Evolutionary conservation across 1,140 invertebrate genomes (phyloP).

Genomic region (Thaumetopoea pityocampa): DNA sequence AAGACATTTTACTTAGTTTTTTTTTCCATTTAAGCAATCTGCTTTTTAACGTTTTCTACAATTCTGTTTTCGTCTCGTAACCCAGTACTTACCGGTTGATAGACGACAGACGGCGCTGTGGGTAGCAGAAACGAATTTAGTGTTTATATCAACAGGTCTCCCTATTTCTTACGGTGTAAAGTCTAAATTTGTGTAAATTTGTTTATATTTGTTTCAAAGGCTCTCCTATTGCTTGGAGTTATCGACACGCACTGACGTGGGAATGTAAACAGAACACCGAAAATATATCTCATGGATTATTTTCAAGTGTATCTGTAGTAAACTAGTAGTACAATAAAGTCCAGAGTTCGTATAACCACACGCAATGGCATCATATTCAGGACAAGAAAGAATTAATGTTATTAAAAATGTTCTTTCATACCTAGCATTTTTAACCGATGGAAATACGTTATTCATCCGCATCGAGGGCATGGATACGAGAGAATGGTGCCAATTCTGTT

Average conservation of each 20-base stretch:
- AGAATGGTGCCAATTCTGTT: too few species aligned
- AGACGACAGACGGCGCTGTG: constrained; percentile 29
- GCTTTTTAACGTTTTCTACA: constrained; percentile 23
- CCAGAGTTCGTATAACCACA: background rate
- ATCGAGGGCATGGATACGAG: too few species aligned
- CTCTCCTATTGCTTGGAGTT: constrained; percentile 24
- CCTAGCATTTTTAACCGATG: too few species aligned
- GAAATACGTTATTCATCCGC: too few species aligned
- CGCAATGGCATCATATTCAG: background rate
- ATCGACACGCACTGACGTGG: constrained; percentile 46
- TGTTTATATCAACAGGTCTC: background rate
- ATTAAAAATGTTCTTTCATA: too few species aligned
- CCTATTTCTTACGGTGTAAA: constrained; percentile 10
- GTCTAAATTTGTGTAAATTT: constrained; percentile 16
- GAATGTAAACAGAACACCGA: constrained; percentile 44
- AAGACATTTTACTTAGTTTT: constrained; percentile 4
- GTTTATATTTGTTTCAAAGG: constrained; percentile 1
- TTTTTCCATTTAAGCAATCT: constrained; percentile 4
- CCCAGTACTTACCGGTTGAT: constrained; percentile 22
- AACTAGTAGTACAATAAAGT: constrained; percentile 7
- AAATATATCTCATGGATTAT: constrained; percentile 33
- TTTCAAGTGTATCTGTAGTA: constrained; percentile 27
- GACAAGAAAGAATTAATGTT: too few species aligned
- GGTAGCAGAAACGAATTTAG: constrained; percentile 4
- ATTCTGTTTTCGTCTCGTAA: constrained; percentile 26